A percentile compares a stretch with the other conserved stretches of the same genome.
These are phyloP conservation scores for Sebastes steindachneri DNA, from an alignment of 2,797 vertebrate species.

Conservation along the genomic window DNA sequence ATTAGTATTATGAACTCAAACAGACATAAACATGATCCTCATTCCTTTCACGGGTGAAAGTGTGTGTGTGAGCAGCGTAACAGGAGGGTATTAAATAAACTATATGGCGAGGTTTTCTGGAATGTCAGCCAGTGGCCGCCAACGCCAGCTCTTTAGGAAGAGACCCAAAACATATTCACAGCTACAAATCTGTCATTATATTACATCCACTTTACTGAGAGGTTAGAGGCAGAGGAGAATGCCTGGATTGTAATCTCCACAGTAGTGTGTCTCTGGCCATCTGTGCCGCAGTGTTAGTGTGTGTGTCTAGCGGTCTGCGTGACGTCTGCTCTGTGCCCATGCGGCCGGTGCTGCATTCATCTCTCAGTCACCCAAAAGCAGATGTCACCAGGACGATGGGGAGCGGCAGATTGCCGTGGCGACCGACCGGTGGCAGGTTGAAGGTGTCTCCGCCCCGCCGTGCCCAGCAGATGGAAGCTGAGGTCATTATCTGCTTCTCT, in stretches of 20 bases:
- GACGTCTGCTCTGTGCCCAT: conserved; percentile 72
- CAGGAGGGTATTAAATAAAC: conserved; percentile 23
- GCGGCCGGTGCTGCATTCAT: conserved; percentile 81
- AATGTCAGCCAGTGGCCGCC: conserved; percentile 6
- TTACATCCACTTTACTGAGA: conserved; percentile 53
- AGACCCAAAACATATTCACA: conserved; percentile 37
- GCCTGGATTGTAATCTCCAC: conserved; percentile 69
- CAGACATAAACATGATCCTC: not conserved
- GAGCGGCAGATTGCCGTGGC: conserved; percentile 81
- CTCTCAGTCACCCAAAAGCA: conserved; percentile 83
- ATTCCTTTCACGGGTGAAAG: conserved; percentile 26
- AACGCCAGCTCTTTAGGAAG: conserved; percentile 42
- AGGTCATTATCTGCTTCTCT: conserved; percentile 79
- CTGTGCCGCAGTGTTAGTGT: conserved; percentile 72
- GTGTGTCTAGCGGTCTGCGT: conserved; percentile 61
- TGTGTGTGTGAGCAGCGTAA: conserved; percentile 4
- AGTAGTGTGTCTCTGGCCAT: conserved; percentile 70
- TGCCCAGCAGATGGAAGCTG: conserved; percentile 81
- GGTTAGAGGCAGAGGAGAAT: conserved; percentile 62
- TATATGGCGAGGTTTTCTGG: conserved; percentile 8
- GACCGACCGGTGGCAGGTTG: conserved; percentile 77
- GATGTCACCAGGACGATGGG: conserved; percentile 83
- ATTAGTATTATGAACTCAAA: conserved; percentile 41
- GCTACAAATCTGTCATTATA: conserved; percentile 60
- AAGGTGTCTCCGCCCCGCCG: conserved; percentile 78